A percentile compares a stretch with the other conserved stretches of the same genome.
Evolutionary conservation across 2,113 vertebrate species (phyloP).

Genomic region (Osmerus mordax): DNA sequence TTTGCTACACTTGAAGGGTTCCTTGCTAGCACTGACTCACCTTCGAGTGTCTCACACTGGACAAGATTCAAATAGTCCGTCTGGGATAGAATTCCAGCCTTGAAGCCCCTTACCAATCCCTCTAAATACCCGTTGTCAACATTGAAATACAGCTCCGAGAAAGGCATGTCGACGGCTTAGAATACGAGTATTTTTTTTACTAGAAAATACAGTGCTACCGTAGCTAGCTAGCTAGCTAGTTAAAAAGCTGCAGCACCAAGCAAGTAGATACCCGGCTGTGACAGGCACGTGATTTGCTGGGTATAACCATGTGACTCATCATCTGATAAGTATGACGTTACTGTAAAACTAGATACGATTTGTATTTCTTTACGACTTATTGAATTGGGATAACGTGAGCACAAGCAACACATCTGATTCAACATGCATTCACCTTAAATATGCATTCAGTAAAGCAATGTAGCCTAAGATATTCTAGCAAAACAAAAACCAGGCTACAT

Average conservation of each 20-base stretch:
- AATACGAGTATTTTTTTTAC: background rate
- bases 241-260: too few species aligned
- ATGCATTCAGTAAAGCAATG: background rate
- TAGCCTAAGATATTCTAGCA: background rate
- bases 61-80: constrained; percentile 80
- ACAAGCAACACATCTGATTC: background rate
- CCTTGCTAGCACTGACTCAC: constrained; percentile 61
- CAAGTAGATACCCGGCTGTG: background rate
- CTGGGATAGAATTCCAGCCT: constrained; percentile 77
- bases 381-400: too few species aligned
- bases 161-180: background rate
- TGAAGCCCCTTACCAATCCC: constrained; percentile 84
- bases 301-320: constrained; percentile 43
- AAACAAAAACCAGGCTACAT: too few species aligned
- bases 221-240: background rate
- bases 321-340: constrained; percentile 24
- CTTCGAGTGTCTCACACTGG: constrained; percentile 85
- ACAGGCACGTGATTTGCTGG: constrained; percentile 3
- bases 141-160: constrained; percentile 80
- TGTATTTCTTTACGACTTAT: background rate
- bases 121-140: constrained; percentile 85
- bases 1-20: too few species aligned
- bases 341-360: background rate
- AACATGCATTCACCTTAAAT: background rate
- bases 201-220: background rate